These are phyloP conservation scores for Steinernema hermaphroditum DNA, from an alignment of 2,888 invertebrate genomes.

Conservation along the genomic window DNA sequence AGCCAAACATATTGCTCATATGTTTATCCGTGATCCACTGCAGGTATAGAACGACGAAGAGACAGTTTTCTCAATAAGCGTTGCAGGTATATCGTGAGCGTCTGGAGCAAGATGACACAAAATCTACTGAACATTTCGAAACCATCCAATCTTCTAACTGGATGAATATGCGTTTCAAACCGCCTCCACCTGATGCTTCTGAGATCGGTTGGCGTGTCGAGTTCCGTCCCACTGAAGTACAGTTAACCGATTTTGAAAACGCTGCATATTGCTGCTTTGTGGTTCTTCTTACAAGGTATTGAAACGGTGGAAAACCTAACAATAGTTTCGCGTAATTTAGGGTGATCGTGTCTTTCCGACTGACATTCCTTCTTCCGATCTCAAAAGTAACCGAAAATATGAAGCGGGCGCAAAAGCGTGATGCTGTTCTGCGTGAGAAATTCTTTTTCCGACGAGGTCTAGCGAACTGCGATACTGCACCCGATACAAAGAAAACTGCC, in stretches of 20 bases:
- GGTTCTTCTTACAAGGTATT: slow-evolving; percentile 79
- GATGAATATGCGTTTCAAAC: slow-evolving; percentile 78
- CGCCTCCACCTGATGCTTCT: slow-evolving; percentile 87
- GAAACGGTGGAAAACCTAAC: background rate
- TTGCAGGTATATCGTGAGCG: slow-evolving; percentile 77
- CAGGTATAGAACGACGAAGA: slow-evolving; percentile 69
- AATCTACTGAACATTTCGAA: slow-evolving; percentile 98
- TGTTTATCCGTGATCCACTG: slow-evolving; percentile 95
- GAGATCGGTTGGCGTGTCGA: slow-evolving; percentile 99
- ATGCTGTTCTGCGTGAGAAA: slow-evolving; percentile 80
- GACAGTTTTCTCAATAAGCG: background rate
- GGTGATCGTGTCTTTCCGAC: slow-evolving; percentile 90
- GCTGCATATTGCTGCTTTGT: slow-evolving; percentile 97
- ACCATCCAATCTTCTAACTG: slow-evolving; percentile 67
- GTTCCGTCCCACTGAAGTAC: slow-evolving; percentile 87
- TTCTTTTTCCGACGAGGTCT: slow-evolving; percentile 86
- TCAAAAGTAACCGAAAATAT: slow-evolving; percentile 78
- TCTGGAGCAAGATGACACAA: slow-evolving; percentile 85
- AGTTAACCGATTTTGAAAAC: slow-evolving; percentile 98
- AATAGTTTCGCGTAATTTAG: slow-evolving; percentile 68
- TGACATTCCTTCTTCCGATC: slow-evolving; percentile 94
- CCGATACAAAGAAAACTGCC: slow-evolving; percentile 53
- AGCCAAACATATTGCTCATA: slow-evolving; percentile 92
- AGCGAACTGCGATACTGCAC: slow-evolving; percentile 61
- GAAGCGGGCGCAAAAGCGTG: slow-evolving; percentile 87